Conservation (phyloP, 2,797 vertebrate genomes). For the Dromococcyx pavoninus region DNA sequence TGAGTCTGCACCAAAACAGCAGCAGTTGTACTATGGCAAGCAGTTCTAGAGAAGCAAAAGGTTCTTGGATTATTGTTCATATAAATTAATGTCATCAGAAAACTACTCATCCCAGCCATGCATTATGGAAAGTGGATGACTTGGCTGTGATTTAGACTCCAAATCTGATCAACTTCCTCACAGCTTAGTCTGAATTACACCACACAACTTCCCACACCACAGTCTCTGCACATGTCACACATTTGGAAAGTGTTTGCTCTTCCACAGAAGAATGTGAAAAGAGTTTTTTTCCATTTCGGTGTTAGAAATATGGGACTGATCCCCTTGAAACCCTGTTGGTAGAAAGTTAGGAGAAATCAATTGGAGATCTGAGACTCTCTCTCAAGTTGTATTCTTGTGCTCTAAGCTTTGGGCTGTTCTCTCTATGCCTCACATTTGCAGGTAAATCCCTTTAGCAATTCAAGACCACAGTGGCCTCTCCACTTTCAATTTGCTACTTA, state of each 20-base stretch:
- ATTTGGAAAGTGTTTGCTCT: neutral
- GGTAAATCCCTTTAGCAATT: neutral
- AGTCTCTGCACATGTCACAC: neutral
- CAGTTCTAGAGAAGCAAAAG: neutral
- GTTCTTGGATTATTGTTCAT: neutral
- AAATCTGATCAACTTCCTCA: neutral
- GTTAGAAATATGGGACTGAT: neutral
- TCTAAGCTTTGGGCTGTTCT: neutral
- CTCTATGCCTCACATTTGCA: fast-evolving
- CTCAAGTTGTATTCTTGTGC: neutral
- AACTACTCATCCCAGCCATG: neutral
- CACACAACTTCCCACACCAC: fast-evolving
- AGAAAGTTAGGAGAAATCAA: neutral
- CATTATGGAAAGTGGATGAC: neutral
- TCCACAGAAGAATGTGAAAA: neutral
- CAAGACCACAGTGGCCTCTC: neutral
- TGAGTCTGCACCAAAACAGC: neutral
- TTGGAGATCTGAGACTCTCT: neutral
- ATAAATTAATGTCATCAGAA: neutral
- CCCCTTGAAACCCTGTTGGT: neutral
- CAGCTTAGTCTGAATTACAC: neutral
- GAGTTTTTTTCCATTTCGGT: neutral
- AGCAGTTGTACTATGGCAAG: neutral
- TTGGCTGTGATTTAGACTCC: neutral
- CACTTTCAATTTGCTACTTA: neutral